Evolutionary conservation across 2,797 vertebrate species (phyloP).

Genomic region (Macropodus opercularis): DNA sequence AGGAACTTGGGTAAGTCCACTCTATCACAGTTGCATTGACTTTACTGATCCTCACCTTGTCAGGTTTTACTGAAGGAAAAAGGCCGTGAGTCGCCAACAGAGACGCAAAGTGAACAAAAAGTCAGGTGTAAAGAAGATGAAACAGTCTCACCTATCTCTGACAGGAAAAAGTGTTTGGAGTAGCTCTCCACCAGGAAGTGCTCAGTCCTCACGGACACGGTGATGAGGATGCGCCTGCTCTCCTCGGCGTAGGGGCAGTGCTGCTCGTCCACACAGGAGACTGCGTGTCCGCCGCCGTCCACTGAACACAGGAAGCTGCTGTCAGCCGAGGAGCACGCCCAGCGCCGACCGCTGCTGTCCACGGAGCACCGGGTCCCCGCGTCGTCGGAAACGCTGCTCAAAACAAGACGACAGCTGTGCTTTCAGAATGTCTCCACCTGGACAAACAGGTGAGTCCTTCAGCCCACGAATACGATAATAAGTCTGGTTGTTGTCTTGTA

Average conservation of each 20-base stretch:
- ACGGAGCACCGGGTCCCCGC: constrained; percentile 24
- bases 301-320: constrained; percentile 70
- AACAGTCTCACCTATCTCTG: constrained; percentile 75
- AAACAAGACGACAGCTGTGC: background rate
- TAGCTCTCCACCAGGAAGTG: constrained; percentile 74
- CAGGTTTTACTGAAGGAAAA: constrained; percentile 76
- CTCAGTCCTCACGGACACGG: constrained; percentile 57
- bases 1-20: constrained; percentile 78
- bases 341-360: constrained; percentile 29
- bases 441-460: background rate
- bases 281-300: constrained; percentile 32
- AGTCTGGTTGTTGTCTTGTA: constrained; percentile 4
- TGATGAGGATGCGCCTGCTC: constrained; percentile 57
- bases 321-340: constrained; percentile 59
- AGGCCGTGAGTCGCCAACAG: background rate
- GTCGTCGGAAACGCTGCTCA: constrained; percentile 11
- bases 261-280: constrained; percentile 68
- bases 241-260: constrained; percentile 79
- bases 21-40: constrained; percentile 61
- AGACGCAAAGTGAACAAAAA: background rate
- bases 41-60: constrained; percentile 61
- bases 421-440: background rate
- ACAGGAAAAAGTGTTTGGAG: constrained; percentile 66
- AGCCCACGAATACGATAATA: constrained; percentile 2
- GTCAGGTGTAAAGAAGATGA: background rate